Evolutionary conservation across 1,140 invertebrate genomes (phyloP), one percentile per base, ranked within the genome.

Genomic region (Drosophila teissieri): DNA sequence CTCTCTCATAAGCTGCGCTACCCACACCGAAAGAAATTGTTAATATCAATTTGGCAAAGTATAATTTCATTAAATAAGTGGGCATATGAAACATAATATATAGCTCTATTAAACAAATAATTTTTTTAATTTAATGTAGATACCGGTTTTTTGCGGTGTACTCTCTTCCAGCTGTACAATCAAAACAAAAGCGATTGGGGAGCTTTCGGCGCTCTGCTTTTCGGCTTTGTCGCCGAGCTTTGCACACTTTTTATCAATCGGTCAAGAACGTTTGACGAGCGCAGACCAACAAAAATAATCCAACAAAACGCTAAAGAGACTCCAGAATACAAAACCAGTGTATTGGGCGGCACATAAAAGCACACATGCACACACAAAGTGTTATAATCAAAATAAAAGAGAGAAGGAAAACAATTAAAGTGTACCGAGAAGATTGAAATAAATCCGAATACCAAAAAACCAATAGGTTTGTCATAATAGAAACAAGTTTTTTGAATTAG

Each of bases 221-320:
- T 74, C 55, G 61, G 77, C 78, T 82, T 88, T 83, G 79, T 88
- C 61, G 58, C 51, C 17, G 67, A 86, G 82, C 82, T 86, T 86
- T 86, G 72, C 27, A 72, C 75, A 86, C 46, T 80, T 86, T 86
- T 88, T 79, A 89, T 83, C 84, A 89, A 88, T 88, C 84, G 84
- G 84, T 89, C 84, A 88, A 88, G 84, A 88, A 89, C 84, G 63
- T 89, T 88, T 80, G 68, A 46, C 80, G 65, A 89, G 84, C 80
- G 63, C 67, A 69, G 72, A 79, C 75, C 53, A 56, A 56, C 34
- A 72, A 56, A 76, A 57, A 52, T 44, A 73, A 34, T 37, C 34
- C 44, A 55, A 19, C 11, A 51, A 74, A 54, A 49, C 49, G 46
- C 46, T 27, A 55, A 53, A 31, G 12, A 52, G 40, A 58, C 37